Evolutionary conservation across 2,113 vertebrate species (phyloP).

Genomic region (Salminus brasiliensis): DNA sequence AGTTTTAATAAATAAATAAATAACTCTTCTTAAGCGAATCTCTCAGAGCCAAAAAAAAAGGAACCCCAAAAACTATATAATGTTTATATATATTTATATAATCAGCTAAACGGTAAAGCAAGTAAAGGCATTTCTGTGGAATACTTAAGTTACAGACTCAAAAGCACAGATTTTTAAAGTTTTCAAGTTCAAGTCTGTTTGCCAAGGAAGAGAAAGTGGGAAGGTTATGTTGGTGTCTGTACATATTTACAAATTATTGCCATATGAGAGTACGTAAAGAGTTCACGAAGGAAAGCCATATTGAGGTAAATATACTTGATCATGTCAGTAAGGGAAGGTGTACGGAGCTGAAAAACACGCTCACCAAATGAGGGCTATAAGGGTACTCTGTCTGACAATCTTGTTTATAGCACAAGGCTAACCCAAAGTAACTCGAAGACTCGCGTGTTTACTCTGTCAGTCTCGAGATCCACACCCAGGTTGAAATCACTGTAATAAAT

Average conservation of each 20-base stretch:
- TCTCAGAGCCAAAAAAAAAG: slow-evolving; percentile 39
- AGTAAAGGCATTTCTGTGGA: slow-evolving; percentile 58
- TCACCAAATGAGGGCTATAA: not conserved
- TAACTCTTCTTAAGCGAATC: slow-evolving; percentile 53
- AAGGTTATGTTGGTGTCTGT: slow-evolving; percentile 67
- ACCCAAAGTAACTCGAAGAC: no score
- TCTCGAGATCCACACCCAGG: not conserved
- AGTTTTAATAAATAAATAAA: slow-evolving; percentile 62
- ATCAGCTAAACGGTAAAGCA: slow-evolving; percentile 40
- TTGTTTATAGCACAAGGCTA: not conserved
- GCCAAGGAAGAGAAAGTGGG: slow-evolving; percentile 47
- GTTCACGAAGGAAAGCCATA: slow-evolving; percentile 59
- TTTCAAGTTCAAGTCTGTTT: slow-evolving; percentile 52
- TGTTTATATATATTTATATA: slow-evolving; percentile 24
- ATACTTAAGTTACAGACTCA: slow-evolving; percentile 46
- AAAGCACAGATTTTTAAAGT: slow-evolving; percentile 40
- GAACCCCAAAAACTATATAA: slow-evolving; percentile 17
- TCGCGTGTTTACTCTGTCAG: not conserved
- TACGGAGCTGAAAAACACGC: not conserved
- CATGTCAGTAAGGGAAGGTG: slow-evolving; percentile 3
- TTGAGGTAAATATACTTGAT: slow-evolving; percentile 20
- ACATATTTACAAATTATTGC: slow-evolving; percentile 94
- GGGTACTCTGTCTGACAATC: not conserved
- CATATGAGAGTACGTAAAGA: slow-evolving; percentile 83
- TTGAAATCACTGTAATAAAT: slow-evolving; percentile 32